A percentile compares a stretch with the other conserved stretches of the same genome.
Conservation (phyloP, 2,888 invertebrate genomes). For the Philhelius pedissequus region DNA sequence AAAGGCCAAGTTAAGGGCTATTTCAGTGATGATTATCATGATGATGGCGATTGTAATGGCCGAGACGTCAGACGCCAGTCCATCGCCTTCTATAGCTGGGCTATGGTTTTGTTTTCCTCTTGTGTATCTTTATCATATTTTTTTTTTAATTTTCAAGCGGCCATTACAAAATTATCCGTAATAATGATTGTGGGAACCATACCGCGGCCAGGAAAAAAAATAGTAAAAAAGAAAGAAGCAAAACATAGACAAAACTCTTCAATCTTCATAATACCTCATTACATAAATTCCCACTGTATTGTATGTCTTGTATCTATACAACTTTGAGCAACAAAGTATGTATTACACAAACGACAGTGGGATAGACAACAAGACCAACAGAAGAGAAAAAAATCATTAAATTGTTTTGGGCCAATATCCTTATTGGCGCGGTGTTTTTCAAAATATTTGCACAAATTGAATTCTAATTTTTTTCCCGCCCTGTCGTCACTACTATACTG, state of each 20-base stretch:
- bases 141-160: conserved; percentile 40
- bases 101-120: background rate
- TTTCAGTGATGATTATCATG: conserved; percentile 37
- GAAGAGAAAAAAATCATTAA: conserved; percentile 7
- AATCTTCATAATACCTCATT: conserved; percentile 29
- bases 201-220: conserved; percentile 38
- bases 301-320: background rate
- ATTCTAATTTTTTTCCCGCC: conserved; percentile 62
- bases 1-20: conserved; percentile 6
- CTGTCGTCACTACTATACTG: background rate
- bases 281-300: conserved; percentile 34
- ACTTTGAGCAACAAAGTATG: conserved; percentile 29
- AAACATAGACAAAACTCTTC: conserved; percentile 14
- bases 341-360: background rate
- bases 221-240: background rate
- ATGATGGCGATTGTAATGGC: conserved; percentile 11
- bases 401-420: conserved; percentile 45
- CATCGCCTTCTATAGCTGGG: conserved; percentile 25
- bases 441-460: conserved; percentile 69
- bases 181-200: conserved; percentile 67
- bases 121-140: conserved; percentile 15
- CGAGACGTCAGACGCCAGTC: background rate
- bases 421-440: conserved; percentile 65
- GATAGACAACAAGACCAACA: background rate
- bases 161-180: conserved; percentile 66